phyloP scores from a whole-genome alignment of 2,888 invertebrate species.

The Apodemia hepburni region DNA sequence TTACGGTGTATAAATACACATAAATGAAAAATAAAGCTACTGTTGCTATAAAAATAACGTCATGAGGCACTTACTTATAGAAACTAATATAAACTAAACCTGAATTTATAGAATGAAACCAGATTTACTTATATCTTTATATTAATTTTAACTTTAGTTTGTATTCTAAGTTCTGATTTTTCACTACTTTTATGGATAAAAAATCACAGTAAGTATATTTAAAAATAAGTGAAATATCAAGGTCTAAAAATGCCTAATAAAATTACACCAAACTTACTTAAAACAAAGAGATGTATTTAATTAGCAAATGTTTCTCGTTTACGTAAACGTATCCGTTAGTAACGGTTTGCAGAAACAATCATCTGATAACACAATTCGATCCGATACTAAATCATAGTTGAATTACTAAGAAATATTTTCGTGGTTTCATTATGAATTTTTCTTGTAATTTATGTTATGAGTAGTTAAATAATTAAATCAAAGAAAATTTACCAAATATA shows the following conservation, averaged over 20 bases:
- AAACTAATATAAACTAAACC: no score
- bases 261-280: neutral
- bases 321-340: slow-evolving; percentile 15
- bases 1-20: no score
- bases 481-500: no score
- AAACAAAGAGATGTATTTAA: slow-evolving; percentile 12
- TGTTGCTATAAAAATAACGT: no score
- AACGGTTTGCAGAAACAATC: slow-evolving; percentile 7
- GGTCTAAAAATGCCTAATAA: neutral
- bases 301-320: slow-evolving; percentile 5
- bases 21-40: no score
- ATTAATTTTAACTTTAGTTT: no score
- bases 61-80: no score
- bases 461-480: no score
- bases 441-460: no score
- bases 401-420: neutral
- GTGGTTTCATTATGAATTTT: neutral
- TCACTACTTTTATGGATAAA: neutral
- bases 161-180: no score
- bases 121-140: no score
- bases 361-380: neutral
- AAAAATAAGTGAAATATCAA: neutral
- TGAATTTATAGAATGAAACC: no score
- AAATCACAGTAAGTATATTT: neutral
- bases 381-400: neutral